Percentiles rank a stretch among this genome's conserved stretches.
These are phyloP conservation scores for Plecturocebus donacophilus DNA, from an alignment of 2,113 vertebrate genomes.

Conservation along the genomic window DNA sequence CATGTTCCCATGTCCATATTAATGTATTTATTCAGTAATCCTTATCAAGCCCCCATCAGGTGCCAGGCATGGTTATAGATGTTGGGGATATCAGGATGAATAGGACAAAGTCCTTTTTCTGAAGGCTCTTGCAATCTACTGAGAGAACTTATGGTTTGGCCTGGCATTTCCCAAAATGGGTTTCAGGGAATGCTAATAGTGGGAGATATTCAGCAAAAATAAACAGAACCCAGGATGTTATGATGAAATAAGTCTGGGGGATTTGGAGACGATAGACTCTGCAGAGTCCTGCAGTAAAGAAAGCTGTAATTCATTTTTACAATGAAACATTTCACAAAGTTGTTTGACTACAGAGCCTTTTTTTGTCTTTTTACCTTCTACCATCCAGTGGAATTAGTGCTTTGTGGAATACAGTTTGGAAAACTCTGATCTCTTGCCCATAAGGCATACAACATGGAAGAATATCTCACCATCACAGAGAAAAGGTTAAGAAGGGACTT, in stretches of 20 bases:
- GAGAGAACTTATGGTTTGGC: not conserved
- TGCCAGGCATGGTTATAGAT: not conserved
- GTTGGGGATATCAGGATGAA: not conserved
- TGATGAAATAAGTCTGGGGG: not conserved
- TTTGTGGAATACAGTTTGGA: not conserved
- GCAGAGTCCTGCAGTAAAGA: not conserved
- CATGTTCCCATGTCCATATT: not conserved
- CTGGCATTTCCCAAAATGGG: not conserved
- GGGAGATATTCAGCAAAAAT: not conserved
- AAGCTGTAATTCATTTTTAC: not conserved
- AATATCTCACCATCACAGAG: not conserved
- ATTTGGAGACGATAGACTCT: not conserved
- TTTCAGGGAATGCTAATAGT: not conserved
- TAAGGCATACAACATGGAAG: conserved; percentile 10
- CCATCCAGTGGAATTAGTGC: not conserved
- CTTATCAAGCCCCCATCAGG: not conserved
- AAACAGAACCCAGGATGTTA: not conserved
- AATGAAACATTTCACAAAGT: not conserved
- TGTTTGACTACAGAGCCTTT: not conserved
- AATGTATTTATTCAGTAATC: not conserved
- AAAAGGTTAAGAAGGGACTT: not conserved
- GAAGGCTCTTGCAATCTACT: not conserved
- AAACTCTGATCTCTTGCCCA: not conserved
- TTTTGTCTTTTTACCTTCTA: not conserved
- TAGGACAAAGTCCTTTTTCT: not conserved